Conservation (phyloP, 2,888 invertebrate species). For the Thysanoteuthis rhombus region DNA sequence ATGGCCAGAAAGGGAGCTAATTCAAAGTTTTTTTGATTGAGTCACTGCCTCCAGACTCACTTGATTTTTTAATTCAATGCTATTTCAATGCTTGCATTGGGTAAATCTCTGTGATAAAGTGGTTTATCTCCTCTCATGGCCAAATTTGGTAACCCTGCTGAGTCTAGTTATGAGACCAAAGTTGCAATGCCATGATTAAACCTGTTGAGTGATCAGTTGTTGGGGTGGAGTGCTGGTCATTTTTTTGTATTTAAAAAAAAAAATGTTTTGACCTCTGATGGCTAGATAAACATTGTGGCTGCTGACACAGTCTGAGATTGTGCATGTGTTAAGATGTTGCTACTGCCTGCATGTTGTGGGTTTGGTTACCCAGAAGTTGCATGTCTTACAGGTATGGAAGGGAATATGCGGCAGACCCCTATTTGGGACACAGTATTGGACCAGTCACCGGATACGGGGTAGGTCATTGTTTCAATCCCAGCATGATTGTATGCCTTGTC, state of each 20-base stretch:
- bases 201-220: neutral
- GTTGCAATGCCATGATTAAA: neutral
- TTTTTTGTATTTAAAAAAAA: slow-evolving; percentile 14
- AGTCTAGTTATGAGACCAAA: neutral
- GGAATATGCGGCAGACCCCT: slow-evolving; percentile 77
- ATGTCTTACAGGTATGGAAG: slow-evolving; percentile 41
- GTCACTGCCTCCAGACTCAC: too few species aligned
- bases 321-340: slow-evolving; percentile 23
- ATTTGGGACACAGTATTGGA: slow-evolving; percentile 92
- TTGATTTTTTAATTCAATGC: too few species aligned
- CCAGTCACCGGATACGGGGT: slow-evolving; percentile 97
- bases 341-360: slow-evolving; percentile 18
- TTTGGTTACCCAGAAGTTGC: slow-evolving; percentile 28
- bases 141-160: too few species aligned
- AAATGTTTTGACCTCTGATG: neutral
- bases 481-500: slow-evolving; percentile 32
- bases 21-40: too few species aligned
- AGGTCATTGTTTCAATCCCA: slow-evolving; percentile 67
- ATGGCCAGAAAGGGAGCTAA: too few species aligned
- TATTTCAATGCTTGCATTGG: too few species aligned
- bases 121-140: too few species aligned
- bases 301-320: neutral
- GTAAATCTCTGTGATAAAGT: too few species aligned
- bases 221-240: neutral
- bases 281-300: slow-evolving; percentile 30